phyloP scores from a whole-genome alignment of 2,113 vertebrate genomes.

The Aplodontia rufa region DNA sequence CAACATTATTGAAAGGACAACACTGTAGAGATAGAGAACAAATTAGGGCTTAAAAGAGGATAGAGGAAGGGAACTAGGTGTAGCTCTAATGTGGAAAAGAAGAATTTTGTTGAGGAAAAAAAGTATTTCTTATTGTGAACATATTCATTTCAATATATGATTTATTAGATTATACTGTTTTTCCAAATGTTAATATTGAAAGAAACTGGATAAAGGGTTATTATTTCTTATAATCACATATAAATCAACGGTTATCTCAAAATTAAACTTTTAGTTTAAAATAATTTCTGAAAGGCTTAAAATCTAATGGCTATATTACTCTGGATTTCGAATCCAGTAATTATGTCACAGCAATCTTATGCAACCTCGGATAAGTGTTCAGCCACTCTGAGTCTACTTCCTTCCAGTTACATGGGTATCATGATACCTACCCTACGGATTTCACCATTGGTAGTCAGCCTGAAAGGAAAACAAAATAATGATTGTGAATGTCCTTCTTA shows the following conservation, averaged over 20 bases:
- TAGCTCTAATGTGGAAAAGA: too few relatives aligned
- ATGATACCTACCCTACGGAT: not conserved
- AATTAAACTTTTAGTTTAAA: not conserved
- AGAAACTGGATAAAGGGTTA: not conserved
- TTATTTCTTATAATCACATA: not conserved
- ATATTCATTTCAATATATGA: not conserved
- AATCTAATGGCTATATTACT: not conserved
- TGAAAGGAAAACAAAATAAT: not conserved
- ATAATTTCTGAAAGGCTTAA: not conserved
- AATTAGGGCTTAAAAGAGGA: not conserved
- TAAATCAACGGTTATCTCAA: not conserved
- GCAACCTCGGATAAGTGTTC: not conserved
- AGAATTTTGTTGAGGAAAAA: not conserved
- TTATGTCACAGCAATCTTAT: not conserved
- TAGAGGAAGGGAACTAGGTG: not conserved
- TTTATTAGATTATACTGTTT: not conserved
- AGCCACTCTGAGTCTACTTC: not conserved
- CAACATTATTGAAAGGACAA: not conserved
- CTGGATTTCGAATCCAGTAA: not conserved
- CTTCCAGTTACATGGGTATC: not conserved
- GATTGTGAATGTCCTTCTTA: not conserved
- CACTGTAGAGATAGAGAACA: not conserved
- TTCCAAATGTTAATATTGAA: not conserved
- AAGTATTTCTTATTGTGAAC: not conserved
- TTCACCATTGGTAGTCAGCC: not conserved